A percentile compares a stretch with the other conserved stretches of the same genome.
Evolutionary conservation across 2,888 invertebrate species (phyloP).

Genomic region (Melinopterus prodromus): DNA sequence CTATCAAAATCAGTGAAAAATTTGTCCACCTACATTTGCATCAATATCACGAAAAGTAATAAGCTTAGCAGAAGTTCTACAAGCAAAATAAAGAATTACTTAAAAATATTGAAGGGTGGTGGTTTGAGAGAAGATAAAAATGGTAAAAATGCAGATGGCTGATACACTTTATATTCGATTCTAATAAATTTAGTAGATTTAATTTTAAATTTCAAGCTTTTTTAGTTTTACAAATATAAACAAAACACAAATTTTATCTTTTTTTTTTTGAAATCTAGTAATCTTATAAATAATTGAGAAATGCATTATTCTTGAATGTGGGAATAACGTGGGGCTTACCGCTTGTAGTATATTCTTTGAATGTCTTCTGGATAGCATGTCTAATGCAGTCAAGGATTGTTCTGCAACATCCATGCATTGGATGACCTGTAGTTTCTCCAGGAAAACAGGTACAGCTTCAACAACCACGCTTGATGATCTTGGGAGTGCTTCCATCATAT

Average conservation of each 20-base stretch:
- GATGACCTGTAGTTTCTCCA: slow-evolving; percentile 96
- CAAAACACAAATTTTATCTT: neutral
- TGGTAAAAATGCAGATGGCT: too few species aligned
- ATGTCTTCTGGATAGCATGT: slow-evolving; percentile 95
- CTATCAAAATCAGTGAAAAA: too few species aligned
- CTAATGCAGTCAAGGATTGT: slow-evolving; percentile 95
- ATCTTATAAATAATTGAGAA: neutral
- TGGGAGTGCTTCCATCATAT: slow-evolving; percentile 99
- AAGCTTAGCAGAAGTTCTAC: too few species aligned
- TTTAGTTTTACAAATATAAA: neutral
- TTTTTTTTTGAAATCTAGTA: too few species aligned
- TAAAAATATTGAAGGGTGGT: too few species aligned
- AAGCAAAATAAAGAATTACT: too few species aligned
- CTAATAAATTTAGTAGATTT: too few species aligned
- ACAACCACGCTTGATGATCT: slow-evolving; percentile 95
- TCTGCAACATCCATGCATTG: slow-evolving; percentile 99
- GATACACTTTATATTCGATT: too few species aligned
- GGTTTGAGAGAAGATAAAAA: too few species aligned
- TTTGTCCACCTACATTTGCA: too few species aligned
- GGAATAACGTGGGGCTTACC: slow-evolving; percentile 62
- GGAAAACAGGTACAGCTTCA: slow-evolving; percentile 95
- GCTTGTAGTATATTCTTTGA: slow-evolving; percentile 96
- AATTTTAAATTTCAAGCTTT: too few species aligned
- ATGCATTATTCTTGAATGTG: neutral
- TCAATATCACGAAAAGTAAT: too few species aligned